phyloP scores from a whole-genome alignment of 2,113 vertebrate genomes.

The Entomyzon cyanotis region DNA sequence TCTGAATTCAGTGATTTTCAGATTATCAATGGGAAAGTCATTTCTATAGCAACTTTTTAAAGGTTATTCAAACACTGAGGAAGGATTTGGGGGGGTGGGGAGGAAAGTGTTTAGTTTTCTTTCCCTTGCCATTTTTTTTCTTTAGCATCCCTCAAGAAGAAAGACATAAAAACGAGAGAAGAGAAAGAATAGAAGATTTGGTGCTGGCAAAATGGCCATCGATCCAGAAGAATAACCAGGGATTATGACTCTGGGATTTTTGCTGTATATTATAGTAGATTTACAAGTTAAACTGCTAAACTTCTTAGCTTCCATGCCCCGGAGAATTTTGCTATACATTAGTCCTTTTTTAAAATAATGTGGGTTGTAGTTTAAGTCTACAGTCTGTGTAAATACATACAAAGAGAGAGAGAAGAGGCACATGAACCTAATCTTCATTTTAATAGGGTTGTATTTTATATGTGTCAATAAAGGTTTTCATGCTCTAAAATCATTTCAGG shows the following conservation, averaged over 20 bases:
- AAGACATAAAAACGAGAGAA: background rate
- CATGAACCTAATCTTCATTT: background rate
- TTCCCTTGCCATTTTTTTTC: background rate
- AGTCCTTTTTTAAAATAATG: background rate
- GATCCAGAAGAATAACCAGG: background rate
- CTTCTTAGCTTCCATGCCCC: background rate
- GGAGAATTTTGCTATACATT: background rate
- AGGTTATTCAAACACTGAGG: background rate
- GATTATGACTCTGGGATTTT: background rate
- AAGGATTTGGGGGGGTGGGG: too few species aligned
- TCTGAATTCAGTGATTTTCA: background rate
- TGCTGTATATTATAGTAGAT: background rate
- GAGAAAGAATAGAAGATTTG: background rate
- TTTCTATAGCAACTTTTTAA: background rate
- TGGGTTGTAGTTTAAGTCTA: background rate
- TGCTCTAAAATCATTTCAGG: background rate
- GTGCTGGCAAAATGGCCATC: background rate
- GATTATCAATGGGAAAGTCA: background rate
- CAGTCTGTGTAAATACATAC: background rate
- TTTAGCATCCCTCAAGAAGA: background rate
- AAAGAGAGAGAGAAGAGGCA: background rate
- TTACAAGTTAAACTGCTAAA: background rate
- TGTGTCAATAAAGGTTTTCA: background rate
- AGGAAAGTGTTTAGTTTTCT: background rate
- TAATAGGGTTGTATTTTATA: background rate